Conservation (phyloP, 2,797 vertebrate species). For the Crocodylus rhombifer region DNA sequence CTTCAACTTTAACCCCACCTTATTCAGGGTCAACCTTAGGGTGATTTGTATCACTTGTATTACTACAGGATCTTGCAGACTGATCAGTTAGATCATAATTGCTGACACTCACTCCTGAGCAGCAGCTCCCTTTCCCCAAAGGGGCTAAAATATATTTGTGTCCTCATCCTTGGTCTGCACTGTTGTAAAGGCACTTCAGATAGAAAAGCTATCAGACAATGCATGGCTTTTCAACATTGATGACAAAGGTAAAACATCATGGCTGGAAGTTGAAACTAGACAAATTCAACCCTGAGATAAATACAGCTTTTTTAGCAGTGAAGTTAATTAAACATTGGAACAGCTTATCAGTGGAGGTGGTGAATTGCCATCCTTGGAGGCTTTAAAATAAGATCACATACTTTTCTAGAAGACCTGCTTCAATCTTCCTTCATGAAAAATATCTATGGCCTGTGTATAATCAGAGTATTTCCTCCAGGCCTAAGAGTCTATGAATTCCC, state of each 20-base stretch:
- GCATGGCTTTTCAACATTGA: neutral
- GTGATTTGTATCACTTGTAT: too few relatives aligned
- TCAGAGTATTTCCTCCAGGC: neutral
- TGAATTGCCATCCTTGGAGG: neutral
- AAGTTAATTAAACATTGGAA: neutral
- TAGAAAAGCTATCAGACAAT: neutral
- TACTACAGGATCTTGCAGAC: too few relatives aligned
- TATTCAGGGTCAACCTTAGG: too few relatives aligned
- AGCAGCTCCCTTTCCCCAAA: too few relatives aligned
- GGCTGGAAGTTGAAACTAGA: neutral
- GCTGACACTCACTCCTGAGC: too few relatives aligned
- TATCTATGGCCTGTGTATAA: neutral
- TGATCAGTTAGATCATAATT: too few relatives aligned
- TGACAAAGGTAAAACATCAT: neutral
- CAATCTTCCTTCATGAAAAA: neutral
- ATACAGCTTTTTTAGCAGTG: neutral
- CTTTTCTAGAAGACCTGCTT: neutral
- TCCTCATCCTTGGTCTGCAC: too few relatives aligned
- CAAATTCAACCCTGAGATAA: neutral
- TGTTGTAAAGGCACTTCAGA: too few relatives aligned
- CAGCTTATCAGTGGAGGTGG: neutral
- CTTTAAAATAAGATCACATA: neutral
- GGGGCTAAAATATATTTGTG: too few relatives aligned
- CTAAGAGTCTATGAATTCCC: neutral
- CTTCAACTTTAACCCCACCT: too few relatives aligned